A percentile compares a stretch with the other conserved stretches of the same genome.
phyloP scores from a whole-genome alignment of 1,140 invertebrate genomes.

The Orchesella cincta region DNA sequence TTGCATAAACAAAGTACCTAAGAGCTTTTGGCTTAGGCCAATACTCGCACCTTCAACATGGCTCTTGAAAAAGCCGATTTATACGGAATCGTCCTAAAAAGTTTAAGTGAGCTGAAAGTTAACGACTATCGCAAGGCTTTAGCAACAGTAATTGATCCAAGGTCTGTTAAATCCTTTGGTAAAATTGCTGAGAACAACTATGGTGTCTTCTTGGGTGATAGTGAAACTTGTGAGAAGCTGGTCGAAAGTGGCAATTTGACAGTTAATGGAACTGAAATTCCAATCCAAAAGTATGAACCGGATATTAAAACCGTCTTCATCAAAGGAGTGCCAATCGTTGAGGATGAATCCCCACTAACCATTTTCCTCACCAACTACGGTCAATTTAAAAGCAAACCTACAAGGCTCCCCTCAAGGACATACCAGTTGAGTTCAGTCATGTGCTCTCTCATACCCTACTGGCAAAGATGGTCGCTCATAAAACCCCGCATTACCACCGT shows the following conservation, averaged over 20 bases:
- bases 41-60: not conserved
- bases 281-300: not conserved
- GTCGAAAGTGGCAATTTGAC: not conserved
- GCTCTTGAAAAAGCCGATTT: not conserved
- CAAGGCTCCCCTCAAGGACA: not conserved
- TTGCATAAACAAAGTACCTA: too few relatives aligned
- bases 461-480: not conserved
- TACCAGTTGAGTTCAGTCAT: not conserved
- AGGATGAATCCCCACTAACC: not conserved
- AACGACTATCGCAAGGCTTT: not conserved
- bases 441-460: not conserved
- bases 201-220: not conserved
- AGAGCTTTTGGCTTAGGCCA: too few relatives aligned
- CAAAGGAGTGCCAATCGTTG: not conserved
- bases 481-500: too few relatives aligned
- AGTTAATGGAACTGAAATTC: not conserved
- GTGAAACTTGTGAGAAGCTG: not conserved
- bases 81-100: not conserved
- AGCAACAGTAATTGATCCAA: not conserved
- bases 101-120: not conserved
- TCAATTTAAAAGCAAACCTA: not conserved
- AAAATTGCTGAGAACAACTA: not conserved
- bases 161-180: not conserved
- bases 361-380: not conserved
- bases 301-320: not conserved